phyloP scores from a whole-genome alignment of 1,140 invertebrate genomes.

The Trichonephila clavipes region DNA sequence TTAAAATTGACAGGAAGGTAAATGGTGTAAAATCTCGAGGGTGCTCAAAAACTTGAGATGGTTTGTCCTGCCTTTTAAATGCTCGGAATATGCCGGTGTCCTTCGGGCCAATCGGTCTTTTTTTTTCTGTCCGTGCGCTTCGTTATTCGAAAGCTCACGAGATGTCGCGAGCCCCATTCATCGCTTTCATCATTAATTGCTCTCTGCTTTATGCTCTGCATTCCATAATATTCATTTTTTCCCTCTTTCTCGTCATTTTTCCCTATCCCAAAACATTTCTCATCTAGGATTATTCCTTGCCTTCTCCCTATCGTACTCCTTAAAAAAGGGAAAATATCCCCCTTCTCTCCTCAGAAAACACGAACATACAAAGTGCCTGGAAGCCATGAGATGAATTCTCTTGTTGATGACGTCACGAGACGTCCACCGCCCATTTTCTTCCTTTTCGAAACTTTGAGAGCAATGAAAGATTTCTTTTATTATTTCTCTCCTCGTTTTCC shows the following conservation, averaged over 20 bases:
- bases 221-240: neutral
- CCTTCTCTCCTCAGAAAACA: neutral
- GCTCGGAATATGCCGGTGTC: too few relatives aligned
- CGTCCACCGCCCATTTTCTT: neutral
- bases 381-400: slow-evolving; percentile 36
- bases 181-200: neutral
- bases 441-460: neutral
- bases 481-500: neutral
- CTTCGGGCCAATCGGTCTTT: neutral
- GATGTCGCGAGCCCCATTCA: neutral
- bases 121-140: neutral
- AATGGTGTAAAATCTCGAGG: too few relatives aligned
- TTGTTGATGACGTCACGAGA: slow-evolving; percentile 52
- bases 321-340: neutral
- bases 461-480: neutral
- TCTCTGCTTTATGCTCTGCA: neutral
- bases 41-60: too few relatives aligned
- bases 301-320: neutral
- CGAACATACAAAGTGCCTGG: neutral
- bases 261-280: neutral
- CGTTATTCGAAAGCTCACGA: neutral
- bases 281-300: neutral
- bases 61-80: too few relatives aligned
- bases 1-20: too few relatives aligned
- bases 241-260: neutral